These are phyloP conservation scores for Cyanoramphus novaezelandiae DNA, from an alignment of 2,113 vertebrate genomes.

Conservation along the genomic window DNA sequence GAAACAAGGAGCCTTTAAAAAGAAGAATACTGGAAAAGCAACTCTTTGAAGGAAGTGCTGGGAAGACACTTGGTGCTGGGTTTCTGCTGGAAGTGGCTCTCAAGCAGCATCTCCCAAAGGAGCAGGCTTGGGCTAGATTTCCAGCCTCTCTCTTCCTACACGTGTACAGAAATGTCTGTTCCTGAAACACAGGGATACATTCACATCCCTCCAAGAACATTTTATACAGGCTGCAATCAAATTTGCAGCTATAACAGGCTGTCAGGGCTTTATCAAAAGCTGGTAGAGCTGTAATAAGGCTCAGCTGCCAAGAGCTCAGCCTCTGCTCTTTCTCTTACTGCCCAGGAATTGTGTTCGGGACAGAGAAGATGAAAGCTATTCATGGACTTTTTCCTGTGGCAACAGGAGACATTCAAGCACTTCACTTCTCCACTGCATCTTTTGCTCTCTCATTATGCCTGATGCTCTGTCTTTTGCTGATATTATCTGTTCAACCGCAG, in stretches of 20 bases:
- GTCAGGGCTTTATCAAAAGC: neutral
- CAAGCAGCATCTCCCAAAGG: neutral
- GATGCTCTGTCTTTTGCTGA: neutral
- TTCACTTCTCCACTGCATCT: neutral
- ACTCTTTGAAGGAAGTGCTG: neutral
- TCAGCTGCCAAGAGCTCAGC: neutral
- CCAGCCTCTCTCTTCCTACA: neutral
- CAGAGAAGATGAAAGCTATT: neutral
- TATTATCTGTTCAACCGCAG: neutral
- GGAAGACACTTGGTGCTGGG: neutral
- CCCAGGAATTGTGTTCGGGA: neutral
- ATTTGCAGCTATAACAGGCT: neutral
- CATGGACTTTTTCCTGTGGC: neutral
- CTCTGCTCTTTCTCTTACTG: neutral
- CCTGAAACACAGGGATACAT: neutral
- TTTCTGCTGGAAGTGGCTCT: neutral
- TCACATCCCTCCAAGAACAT: neutral
- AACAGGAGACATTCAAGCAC: neutral
- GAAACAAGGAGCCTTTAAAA: neutral
- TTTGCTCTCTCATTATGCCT: neutral
- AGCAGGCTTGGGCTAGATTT: neutral
- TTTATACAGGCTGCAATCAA: neutral
- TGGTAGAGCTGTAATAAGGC: neutral
- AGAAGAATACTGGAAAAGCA: neutral
- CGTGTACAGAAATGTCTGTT: neutral